A percentile compares a stretch with the other conserved stretches of the same genome.
These are phyloP conservation scores for Zosterops lateralis DNA, from an alignment of 2,113 vertebrate genomes.

Conservation along the genomic window DNA sequence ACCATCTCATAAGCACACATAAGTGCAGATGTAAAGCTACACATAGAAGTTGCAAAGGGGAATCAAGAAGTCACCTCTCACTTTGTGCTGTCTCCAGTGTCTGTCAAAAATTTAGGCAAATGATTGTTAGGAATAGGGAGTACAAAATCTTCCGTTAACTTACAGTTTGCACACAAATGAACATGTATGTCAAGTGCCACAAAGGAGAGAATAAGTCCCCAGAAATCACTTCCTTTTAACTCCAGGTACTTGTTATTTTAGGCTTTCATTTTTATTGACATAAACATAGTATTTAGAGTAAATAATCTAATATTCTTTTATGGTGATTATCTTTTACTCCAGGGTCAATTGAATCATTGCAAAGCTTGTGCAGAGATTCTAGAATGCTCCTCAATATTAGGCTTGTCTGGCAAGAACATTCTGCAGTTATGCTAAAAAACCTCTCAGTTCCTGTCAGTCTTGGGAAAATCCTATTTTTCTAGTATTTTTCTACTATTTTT, in stretches of 20 bases:
- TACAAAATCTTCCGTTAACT: no score
- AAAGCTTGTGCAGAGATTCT: neutral
- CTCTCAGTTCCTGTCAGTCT: neutral
- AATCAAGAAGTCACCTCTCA: neutral
- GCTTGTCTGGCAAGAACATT: neutral
- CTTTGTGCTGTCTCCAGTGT: neutral
- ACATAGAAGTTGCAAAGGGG: neutral
- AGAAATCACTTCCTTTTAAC: neutral
- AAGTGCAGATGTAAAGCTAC: neutral
- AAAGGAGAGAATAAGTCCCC: no score
- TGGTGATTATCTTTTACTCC: neutral
- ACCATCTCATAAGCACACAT: accelerated
- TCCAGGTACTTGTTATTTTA: neutral
- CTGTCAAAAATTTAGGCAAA: no score
- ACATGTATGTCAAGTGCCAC: no score
- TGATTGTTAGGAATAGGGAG: no score
- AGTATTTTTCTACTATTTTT: neutral
- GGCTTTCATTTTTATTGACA: neutral
- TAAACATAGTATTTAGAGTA: neutral
- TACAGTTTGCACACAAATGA: no score
- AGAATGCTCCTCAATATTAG: neutral
- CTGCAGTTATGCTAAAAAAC: neutral
- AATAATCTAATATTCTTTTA: neutral
- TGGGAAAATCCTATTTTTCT: neutral
- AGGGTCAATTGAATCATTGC: neutral